Evolutionary conservation across 2,113 vertebrate species (phyloP), one percentile per base, ranked within the genome.

Genomic region (Dolichotis patagonum): DNA sequence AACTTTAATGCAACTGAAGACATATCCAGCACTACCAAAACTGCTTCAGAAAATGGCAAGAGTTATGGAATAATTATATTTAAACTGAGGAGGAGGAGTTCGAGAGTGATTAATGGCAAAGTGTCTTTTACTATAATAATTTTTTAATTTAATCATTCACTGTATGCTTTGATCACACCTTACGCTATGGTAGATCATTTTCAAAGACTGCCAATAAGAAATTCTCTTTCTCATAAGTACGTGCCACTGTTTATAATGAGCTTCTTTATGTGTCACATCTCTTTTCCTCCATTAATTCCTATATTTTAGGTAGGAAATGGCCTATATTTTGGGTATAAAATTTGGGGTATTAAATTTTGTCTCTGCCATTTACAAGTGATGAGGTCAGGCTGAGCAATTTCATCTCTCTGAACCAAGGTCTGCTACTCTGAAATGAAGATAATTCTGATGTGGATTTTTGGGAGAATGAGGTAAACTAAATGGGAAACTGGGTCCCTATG

Each of bases 351-450:
- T 92, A 96, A 86, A 52, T 86, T 88, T 7, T 46, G 14, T 54
- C 83, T 96, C 60, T 91, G 46, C 5, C 69, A 82, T 71, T 90
- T 75, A 35, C 88, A 60, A 85, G 83, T 35, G 12, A 32, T 63
- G 54, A 93, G 28, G 0, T 8, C 17, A 56, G 77, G 22, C 83
- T 91, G 80, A 91, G 9, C 73, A 35, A 93, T 26, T 88, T 93
- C 2, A 85, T 24, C 9, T 95, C 89, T 95, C 67, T 92, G 52
- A 95, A 30, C 80, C 41, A 86, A 92, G 80, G 49, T 77, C 88
- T 95, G 22, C n/a, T 94, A 20, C 22, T 82, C 11, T 95, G 38
- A 91, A 94, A 75, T 71, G 35, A 86, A 94, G 32, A 90, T 52
- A 73, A 82, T 77, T 77, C 14, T 91, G 32, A 22, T 35, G 71